Evolutionary conservation across 2,888 invertebrate species (phyloP).

Genomic region (Chrysomela aeneicollis): DNA sequence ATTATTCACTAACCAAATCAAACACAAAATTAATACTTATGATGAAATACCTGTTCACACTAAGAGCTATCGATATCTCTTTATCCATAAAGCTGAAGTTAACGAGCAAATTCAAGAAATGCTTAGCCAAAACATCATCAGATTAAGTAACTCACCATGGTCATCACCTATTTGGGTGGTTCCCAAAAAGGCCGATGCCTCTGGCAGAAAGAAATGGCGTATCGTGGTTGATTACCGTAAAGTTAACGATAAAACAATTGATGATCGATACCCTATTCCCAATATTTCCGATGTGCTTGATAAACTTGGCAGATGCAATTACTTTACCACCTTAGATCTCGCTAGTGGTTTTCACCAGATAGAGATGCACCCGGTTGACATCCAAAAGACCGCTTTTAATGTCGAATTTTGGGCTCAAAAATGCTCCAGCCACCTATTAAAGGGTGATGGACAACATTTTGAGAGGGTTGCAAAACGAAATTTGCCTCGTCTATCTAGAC

Average conservation of each 20-base stretch:
- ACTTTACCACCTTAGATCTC: conserved; percentile 36
- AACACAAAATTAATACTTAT: conserved; percentile 31
- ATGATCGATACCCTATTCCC: conserved; percentile 37
- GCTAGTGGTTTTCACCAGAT: conserved; percentile 40
- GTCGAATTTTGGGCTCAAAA: conserved; percentile 43
- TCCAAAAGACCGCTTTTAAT: conserved; percentile 36
- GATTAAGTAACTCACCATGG: conserved; percentile 37
- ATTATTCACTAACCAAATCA: conserved; percentile 23
- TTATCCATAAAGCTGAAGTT: conserved; percentile 45
- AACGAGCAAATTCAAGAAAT: conserved; percentile 41
- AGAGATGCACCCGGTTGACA: conserved; percentile 30
- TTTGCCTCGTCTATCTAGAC: too few species aligned
- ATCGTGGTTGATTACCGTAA: conserved; percentile 42
- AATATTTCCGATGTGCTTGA: conserved; percentile 39
- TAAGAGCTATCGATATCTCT: conserved; percentile 44
- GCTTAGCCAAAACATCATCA: conserved; percentile 35
- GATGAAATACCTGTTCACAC: conserved; percentile 32
- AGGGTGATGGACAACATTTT: too few species aligned
- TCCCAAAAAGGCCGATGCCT: conserved; percentile 36
- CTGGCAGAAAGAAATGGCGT: too few species aligned
- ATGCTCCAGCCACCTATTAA: conserved; percentile 45
- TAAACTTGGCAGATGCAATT: conserved; percentile 32
- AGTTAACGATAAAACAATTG: conserved; percentile 34
- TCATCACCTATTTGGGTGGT: conserved; percentile 45
- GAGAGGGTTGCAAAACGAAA: too few species aligned